Conservation (phyloP, 2,797 vertebrate species). For the Falco naumanni region DNA sequence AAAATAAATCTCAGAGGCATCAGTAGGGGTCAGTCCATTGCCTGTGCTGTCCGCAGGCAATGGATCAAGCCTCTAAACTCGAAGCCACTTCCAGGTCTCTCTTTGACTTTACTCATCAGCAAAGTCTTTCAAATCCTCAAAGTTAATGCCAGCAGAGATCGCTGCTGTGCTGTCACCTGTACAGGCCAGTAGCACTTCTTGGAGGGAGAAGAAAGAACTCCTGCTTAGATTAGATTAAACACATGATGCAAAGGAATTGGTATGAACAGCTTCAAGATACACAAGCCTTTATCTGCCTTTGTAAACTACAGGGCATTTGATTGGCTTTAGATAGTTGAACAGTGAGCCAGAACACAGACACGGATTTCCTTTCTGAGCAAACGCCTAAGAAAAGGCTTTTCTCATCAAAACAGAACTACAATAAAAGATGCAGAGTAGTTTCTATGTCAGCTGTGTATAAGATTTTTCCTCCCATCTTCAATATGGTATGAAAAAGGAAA, state of each 20-base stretch:
- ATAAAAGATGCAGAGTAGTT: slow-evolving; percentile 43
- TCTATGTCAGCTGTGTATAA: slow-evolving; percentile 32
- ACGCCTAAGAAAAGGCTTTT: slow-evolving; percentile 52
- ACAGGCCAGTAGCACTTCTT: background rate
- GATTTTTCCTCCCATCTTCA: slow-evolving; percentile 38
- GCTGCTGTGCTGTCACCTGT: slow-evolving; percentile 6
- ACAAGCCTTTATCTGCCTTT: slow-evolving; percentile 36
- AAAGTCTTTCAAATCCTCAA: background rate
- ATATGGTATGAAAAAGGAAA: slow-evolving; percentile 21
- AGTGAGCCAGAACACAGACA: slow-evolving; percentile 53
- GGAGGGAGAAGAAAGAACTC: slow-evolving; percentile 39
- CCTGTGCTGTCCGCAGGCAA: background rate
- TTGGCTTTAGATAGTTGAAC: slow-evolving; percentile 68
- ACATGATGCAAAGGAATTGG: background rate
- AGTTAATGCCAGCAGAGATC: slow-evolving; percentile 1
- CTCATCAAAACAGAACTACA: slow-evolving; percentile 41
- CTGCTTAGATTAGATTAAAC: slow-evolving; percentile 54
- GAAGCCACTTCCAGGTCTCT: background rate
- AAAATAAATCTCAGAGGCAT: background rate
- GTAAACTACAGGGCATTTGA: slow-evolving; percentile 68
- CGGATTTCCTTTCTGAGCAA: slow-evolving; percentile 41
- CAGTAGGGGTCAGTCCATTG: background rate
- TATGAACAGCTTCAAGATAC: slow-evolving; percentile 62
- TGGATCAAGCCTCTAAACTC: background rate
- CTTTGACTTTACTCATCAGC: background rate